Base-by-base conservation (phyloP, 2,113 vertebrate species). In the Ictalurus furcatus region DNA sequence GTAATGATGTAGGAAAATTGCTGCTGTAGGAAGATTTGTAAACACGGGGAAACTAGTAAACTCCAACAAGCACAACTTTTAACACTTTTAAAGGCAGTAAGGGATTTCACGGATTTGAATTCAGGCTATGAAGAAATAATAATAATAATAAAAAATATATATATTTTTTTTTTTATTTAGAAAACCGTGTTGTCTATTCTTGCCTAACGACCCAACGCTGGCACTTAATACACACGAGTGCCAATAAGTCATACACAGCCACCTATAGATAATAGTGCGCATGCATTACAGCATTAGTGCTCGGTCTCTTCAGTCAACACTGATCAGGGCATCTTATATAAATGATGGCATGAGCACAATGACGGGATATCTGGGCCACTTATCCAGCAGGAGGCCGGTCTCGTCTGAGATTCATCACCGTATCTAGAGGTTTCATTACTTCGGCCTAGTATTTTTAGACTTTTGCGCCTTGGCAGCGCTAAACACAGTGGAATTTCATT, bases 391-490 rank as follows among this genome's bases (percentile, higher is more conserved):
- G 87, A 91, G 92, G 91, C 65, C 37, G 6, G 58, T 14, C 81
- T 84, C 58, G 63, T 85, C 88, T 58, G 76, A 89, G 90, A 89
- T 88, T 84, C 73, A 88, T 40, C 34, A 67, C 78, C 90, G 89
- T 92, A 94, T 91, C 92, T 93, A 90, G 92, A 94, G 92, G 92
- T 94, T 93, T 92, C 93, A 92, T 90, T 95, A 90, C 91, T 91
- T 28, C 87, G 91, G 92, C 84, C 90, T 28, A 86, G 90, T 96
- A 96, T 95, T 95, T 96, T 96, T 96, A 95, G 94, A 91, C 59
- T 89, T 30, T 61, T 85, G 89, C 89, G 90, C 88, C 84, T 92
- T 87, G 79, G 89, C 92, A 86, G 89, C 82, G 87, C 91, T 89
- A 85, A 93, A 95, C 93, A 95, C 92, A 90, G 85, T 90, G 91